phyloP scores from a whole-genome alignment of 2,888 invertebrate species.

The Tetanocera ferruginea region DNA sequence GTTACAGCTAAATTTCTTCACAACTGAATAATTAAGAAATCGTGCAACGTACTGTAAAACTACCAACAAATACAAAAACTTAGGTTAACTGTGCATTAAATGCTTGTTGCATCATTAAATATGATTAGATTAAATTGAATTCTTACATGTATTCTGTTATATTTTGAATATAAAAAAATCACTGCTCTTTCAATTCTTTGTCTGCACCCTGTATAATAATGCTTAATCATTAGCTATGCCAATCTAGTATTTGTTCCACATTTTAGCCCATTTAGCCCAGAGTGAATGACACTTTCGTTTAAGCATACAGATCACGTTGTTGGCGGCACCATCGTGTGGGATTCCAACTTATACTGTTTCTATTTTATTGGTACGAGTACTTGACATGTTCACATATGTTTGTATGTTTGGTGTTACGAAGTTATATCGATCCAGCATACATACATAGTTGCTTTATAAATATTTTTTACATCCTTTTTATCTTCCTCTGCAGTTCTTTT shows the following conservation, averaged over 20 bases:
- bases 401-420: too few relatives aligned
- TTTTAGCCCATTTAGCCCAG: constrained; percentile 11
- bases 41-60: constrained; percentile 4
- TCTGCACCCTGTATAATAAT: constrained; percentile 14
- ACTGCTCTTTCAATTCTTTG: not conserved
- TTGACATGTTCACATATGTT: not conserved
- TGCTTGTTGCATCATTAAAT: not conserved
- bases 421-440: too few relatives aligned
- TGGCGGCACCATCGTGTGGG: not conserved
- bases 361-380: not conserved
- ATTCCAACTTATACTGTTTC: not conserved
- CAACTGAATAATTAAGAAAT: too few relatives aligned
- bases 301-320: constrained; percentile 8
- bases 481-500: not conserved
- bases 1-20: constrained; percentile 50
- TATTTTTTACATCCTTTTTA: not conserved
- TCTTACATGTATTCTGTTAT: not conserved
- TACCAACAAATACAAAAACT: constrained; percentile 40
- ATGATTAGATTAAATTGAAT: too few relatives aligned
- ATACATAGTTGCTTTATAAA: not conserved
- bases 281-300: not conserved
- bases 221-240: not conserved
- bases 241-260: constrained; percentile 6
- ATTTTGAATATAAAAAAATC: not conserved
- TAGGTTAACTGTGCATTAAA: not conserved